Evolutionary conservation across 1,140 invertebrate species (phyloP).

Genomic region (Hesperophylax magnus): DNA sequence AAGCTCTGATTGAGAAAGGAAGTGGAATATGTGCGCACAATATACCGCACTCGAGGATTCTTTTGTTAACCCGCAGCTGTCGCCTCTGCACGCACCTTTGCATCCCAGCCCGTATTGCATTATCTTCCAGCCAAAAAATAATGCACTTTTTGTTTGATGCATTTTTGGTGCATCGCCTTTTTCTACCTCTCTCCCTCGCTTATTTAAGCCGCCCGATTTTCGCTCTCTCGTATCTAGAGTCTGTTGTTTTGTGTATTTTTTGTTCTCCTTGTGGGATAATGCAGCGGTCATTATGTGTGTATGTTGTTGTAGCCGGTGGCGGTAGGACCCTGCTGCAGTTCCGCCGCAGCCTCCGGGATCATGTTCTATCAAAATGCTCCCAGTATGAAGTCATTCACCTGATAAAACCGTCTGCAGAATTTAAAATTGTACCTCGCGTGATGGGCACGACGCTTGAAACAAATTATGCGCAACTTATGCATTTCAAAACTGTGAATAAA

Average conservation of each 20-base stretch:
- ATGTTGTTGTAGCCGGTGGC: slow-evolving; percentile 32
- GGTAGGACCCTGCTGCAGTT: slow-evolving; percentile 1
- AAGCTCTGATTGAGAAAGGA: no score
- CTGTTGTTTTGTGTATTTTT: slow-evolving; percentile 37
- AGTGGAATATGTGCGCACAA: no score
- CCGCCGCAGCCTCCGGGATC: slow-evolving; percentile 20
- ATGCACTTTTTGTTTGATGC: slow-evolving; percentile 39
- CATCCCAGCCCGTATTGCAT: slow-evolving; percentile 2
- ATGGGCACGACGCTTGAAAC: background rate
- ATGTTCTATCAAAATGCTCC: slow-evolving; percentile 26
- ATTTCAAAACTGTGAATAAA: background rate
- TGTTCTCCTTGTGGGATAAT: slow-evolving; percentile 34
- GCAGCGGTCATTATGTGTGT: slow-evolving; percentile 37
- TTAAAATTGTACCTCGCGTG: slow-evolving; percentile 15
- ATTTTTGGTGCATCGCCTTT: slow-evolving; percentile 34
- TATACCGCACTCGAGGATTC: no score
- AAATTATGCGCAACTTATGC: background rate
- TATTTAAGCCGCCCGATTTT: slow-evolving; percentile 7
- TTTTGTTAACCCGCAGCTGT: slow-evolving; percentile 22
- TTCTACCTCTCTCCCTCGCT: slow-evolving; percentile 30
- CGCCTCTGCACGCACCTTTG: slow-evolving; percentile 26
- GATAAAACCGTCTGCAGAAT: slow-evolving; percentile 22
- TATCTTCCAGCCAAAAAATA: slow-evolving; percentile 33
- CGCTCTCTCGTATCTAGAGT: slow-evolving; percentile 33
- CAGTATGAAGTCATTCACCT: slow-evolving; percentile 35